phyloP scores from a whole-genome alignment of 2,113 vertebrate genomes.

The Marmota flaviventris region DNA sequence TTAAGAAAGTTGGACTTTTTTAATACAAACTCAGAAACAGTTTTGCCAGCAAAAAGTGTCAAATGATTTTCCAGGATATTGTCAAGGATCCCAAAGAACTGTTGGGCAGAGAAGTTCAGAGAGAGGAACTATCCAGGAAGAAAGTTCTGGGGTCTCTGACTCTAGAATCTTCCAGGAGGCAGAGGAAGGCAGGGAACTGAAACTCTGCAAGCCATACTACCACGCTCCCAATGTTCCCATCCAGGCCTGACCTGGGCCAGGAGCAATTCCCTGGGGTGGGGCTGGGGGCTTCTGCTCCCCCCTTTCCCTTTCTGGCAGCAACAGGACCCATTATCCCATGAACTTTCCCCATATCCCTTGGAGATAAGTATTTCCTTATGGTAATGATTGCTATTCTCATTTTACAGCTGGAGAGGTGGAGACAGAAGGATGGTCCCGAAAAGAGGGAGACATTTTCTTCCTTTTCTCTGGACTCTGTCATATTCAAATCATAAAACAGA shows the following conservation, averaged over 20 bases:
- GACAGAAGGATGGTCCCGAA: constrained; percentile 48
- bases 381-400: constrained; percentile 55
- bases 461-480: constrained; percentile 66
- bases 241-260: background rate
- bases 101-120: background rate
- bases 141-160: background rate
- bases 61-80: background rate
- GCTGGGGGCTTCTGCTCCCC: background rate
- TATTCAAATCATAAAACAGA: constrained; percentile 65
- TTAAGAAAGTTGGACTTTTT: background rate
- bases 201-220: too few species aligned
- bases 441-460: constrained; percentile 51
- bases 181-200: background rate
- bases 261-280: background rate
- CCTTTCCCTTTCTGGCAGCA: background rate
- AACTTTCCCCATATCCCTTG: constrained; percentile 63
- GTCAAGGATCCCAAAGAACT: background rate
- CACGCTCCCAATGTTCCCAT: background rate
- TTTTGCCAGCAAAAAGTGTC: background rate
- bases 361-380: constrained; percentile 81
- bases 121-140: background rate
- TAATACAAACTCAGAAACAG: background rate
- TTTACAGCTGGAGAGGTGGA: constrained; percentile 62
- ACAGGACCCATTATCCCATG: constrained; percentile 57
- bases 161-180: background rate